Conservation (phyloP, 2,888 invertebrate species). For the Atherix ibis region DNA sequence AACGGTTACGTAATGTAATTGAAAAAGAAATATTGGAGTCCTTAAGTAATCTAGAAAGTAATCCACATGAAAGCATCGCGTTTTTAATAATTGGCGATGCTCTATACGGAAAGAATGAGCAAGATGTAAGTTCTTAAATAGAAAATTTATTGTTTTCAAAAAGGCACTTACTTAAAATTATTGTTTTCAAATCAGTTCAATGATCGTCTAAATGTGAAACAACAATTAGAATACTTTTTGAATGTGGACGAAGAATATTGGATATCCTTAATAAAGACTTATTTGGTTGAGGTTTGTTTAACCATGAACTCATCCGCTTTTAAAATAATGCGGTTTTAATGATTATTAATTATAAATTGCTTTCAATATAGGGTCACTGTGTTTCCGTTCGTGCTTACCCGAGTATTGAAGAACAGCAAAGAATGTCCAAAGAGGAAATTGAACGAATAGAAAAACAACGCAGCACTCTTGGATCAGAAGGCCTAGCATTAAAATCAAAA, state of each 20-base stretch:
- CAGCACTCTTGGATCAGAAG: slow-evolving; percentile 45
- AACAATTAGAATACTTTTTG: slow-evolving; percentile 42
- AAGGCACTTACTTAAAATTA: slow-evolving; percentile 1
- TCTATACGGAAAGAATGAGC: slow-evolving; percentile 57
- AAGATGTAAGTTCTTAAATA: slow-evolving; percentile 43
- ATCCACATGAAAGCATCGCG: slow-evolving; percentile 61
- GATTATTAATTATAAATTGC: neutral
- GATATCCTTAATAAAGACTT: slow-evolving; percentile 49
- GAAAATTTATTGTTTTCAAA: slow-evolving; percentile 2
- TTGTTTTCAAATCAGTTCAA: slow-evolving; percentile 37
- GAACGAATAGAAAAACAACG: slow-evolving; percentile 51
- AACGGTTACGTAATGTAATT: slow-evolving; percentile 54
- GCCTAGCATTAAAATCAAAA: slow-evolving; percentile 46
- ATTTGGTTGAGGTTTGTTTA: slow-evolving; percentile 21
- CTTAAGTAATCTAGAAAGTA: slow-evolving; percentile 54
- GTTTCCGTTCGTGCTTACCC: slow-evolving; percentile 35
- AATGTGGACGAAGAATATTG: slow-evolving; percentile 51
- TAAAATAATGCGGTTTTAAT: slow-evolving; percentile 3
- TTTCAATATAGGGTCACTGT: slow-evolving; percentile 7
- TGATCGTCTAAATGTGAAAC: slow-evolving; percentile 50
- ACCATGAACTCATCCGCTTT: neutral
- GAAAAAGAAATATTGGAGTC: slow-evolving; percentile 52
- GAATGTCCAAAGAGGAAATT: slow-evolving; percentile 57
- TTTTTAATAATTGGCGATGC: slow-evolving; percentile 68
- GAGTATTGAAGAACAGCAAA: slow-evolving; percentile 43